Conservation (phyloP, 2,888 invertebrate species). For the Standfussiana lucernea region DNA sequence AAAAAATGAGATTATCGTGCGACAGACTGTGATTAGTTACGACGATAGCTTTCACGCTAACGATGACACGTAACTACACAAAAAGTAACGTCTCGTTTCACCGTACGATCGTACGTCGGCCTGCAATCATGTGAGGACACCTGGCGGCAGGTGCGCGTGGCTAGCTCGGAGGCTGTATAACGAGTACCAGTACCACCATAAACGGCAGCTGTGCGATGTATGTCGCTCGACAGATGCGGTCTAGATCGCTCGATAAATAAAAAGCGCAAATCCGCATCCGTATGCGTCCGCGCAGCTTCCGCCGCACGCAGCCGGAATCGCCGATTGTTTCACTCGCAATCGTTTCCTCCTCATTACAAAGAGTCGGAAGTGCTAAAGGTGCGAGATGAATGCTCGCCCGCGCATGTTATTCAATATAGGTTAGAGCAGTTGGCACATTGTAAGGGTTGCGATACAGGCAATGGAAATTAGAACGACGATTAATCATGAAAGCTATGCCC, state of each 20-base stretch:
- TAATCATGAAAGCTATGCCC: constrained; percentile 83
- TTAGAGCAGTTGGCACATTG: constrained; percentile 62
- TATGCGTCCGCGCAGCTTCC: constrained; percentile 85
- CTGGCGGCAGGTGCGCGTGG: constrained; percentile 88
- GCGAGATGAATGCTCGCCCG: constrained; percentile 74
- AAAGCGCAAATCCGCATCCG: constrained; percentile 88
- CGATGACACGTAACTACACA: constrained; percentile 77
- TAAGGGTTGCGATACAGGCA: constrained; percentile 72
- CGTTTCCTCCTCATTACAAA: constrained; percentile 86
- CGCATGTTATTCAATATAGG: constrained; percentile 48
- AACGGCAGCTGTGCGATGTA: constrained; percentile 86
- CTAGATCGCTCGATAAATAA: constrained; percentile 88
- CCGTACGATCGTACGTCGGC: constrained; percentile 55
- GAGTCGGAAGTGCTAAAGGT: constrained; percentile 84
- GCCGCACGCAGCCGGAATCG: constrained; percentile 85
- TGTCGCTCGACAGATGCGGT: constrained; percentile 88
- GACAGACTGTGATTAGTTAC: constrained; percentile 78
- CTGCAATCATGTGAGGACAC: constrained; percentile 72
- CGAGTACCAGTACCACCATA: constrained; percentile 75
- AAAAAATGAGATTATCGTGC: constrained; percentile 81
- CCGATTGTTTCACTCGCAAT: constrained; percentile 87
- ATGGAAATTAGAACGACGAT: constrained; percentile 79
- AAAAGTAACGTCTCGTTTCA: constrained; percentile 67
- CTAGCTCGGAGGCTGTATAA: constrained; percentile 77
- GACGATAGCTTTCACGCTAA: constrained; percentile 83